Conservation (phyloP, 2,113 vertebrate genomes). For the Alexandromys fortis region DNA sequence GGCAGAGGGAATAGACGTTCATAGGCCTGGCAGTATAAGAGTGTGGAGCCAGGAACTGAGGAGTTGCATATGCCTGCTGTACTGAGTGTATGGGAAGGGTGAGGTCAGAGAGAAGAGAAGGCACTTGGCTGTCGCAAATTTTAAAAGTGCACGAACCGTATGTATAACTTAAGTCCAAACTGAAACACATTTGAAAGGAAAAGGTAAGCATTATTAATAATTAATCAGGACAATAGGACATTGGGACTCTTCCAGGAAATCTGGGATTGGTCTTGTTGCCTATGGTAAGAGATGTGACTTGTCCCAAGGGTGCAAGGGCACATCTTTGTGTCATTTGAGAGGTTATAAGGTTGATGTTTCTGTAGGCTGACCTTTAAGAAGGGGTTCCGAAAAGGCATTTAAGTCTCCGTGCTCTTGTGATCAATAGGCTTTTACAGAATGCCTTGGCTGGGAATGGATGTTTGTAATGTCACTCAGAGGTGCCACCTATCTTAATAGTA, state of each 20-base stretch:
- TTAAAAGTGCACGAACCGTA: not conserved
- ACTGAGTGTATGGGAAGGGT: not conserved
- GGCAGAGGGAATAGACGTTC: not conserved
- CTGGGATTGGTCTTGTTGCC: not conserved
- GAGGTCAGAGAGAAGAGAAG: not conserved
- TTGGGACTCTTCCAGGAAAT: not conserved
- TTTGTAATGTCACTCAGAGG: not conserved
- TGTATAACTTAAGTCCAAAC: not conserved
- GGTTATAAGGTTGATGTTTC: not conserved
- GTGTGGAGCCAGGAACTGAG: not conserved
- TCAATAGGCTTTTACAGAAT: not conserved
- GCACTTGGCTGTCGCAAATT: not conserved
- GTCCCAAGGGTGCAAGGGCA: not conserved
- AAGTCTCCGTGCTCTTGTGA: not conserved
- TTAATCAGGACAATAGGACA: not conserved
- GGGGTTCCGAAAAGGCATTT: not conserved
- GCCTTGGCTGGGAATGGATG: not conserved
- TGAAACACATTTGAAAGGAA: not conserved
- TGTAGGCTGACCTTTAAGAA: not conserved
- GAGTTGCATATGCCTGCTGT: not conserved
- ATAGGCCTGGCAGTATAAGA: not conserved
- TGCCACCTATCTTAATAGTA: not conserved
- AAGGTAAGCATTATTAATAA: not conserved
- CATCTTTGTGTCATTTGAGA: slow-evolving; percentile 18
- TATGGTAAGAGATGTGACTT: not conserved